Evolutionary conservation across 1,140 invertebrate species (phyloP).

Genomic region (Solenopsis fugax): DNA sequence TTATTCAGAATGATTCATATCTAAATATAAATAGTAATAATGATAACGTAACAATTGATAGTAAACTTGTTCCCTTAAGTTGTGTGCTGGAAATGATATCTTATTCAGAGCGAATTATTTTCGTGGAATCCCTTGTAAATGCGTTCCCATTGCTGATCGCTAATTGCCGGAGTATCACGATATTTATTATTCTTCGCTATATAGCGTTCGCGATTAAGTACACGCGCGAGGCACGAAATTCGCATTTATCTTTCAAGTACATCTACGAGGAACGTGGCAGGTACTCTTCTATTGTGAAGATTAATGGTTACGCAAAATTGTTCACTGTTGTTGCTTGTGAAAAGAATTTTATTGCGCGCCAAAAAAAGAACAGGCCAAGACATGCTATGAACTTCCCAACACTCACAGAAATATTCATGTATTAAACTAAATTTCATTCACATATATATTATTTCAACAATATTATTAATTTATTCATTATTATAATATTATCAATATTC

Average conservation of each 20-base stretch:
- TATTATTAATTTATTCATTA: not conserved
- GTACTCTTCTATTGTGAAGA: not conserved
- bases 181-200: constrained; percentile 25
- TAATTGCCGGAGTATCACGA: constrained; percentile 4
- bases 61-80: not conserved
- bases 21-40: not conserved
- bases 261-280: constrained; percentile 13
- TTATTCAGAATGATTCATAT: not conserved
- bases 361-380: not conserved
- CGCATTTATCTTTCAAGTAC: constrained; percentile 58
- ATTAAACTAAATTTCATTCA: not conserved
- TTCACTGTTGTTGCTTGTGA: not conserved
- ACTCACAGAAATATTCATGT: not conserved
- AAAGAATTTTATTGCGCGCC: not conserved
- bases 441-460: not conserved
- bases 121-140: not conserved
- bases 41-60: not conserved
- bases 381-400: not conserved
- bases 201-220: not conserved
- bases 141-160: not conserved
- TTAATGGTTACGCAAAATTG: constrained; percentile 3
- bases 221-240: constrained; percentile 37
- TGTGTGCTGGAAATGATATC: not conserved
- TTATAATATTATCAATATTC: too few species aligned
- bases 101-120: not conserved